Evolutionary conservation across 2,888 invertebrate genomes (phyloP).

Genomic region (Nyleta sp.): DNA sequence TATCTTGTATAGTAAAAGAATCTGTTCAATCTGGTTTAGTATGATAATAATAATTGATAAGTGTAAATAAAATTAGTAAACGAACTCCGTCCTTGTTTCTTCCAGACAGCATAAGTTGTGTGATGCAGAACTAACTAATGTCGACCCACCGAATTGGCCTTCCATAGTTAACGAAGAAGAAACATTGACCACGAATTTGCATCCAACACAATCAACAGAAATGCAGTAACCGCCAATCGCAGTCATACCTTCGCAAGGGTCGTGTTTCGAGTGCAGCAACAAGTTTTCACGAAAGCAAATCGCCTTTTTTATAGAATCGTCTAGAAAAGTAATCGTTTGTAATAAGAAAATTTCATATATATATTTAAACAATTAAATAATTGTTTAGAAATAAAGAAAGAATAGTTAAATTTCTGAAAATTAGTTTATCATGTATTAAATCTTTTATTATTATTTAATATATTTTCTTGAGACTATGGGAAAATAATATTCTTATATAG

Average conservation of each 20-base stretch:
- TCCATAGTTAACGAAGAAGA: slow-evolving; percentile 85
- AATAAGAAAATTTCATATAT: slow-evolving; percentile 3
- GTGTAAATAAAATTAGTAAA: too few species aligned
- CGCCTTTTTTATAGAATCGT: slow-evolving; percentile 62
- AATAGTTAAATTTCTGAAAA: too few species aligned
- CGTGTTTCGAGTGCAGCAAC: slow-evolving; percentile 69
- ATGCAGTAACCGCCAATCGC: slow-evolving; percentile 73
- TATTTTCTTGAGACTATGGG: too few species aligned
- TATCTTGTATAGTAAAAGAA: too few species aligned
- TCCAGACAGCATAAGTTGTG: slow-evolving; percentile 86
- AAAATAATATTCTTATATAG: too few species aligned
- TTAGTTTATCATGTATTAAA: too few species aligned
- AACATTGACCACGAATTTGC: slow-evolving; percentile 85
- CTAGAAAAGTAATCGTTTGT: slow-evolving; percentile 61
- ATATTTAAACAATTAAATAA: slow-evolving; percentile 17
- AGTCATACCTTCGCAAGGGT: slow-evolving; percentile 50
- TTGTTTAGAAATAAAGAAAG: too few species aligned
- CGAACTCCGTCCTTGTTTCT: slow-evolving; percentile 85
- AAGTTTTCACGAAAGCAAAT: slow-evolving; percentile 74
- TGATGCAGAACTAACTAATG: slow-evolving; percentile 85
- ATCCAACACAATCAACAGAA: slow-evolving; percentile 81
- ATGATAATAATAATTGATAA: too few species aligned
- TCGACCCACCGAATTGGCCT: slow-evolving; percentile 85
- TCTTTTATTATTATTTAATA: too few species aligned
- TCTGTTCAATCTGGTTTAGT: too few species aligned